Evolutionary conservation across 2,797 vertebrate species (phyloP).

Genomic region (Chloroceryle amazona): DNA sequence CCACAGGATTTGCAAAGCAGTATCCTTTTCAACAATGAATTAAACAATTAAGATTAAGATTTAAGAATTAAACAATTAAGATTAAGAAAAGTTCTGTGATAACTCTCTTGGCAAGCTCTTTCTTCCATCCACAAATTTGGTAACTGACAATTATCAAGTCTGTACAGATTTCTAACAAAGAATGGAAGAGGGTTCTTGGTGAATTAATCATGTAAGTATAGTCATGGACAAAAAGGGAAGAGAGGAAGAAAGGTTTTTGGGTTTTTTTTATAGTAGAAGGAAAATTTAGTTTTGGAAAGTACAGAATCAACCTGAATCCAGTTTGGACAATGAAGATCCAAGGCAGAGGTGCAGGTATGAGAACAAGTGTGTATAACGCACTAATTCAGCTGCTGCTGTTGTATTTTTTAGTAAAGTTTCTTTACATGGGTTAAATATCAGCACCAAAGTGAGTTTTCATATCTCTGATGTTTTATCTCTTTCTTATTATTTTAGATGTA

Average conservation of each 20-base stretch:
- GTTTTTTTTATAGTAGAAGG: background rate
- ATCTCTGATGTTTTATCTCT: background rate
- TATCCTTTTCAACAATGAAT: background rate
- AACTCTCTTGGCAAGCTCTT: background rate
- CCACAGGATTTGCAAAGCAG: background rate
- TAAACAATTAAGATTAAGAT: background rate
- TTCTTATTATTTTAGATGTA: background rate
- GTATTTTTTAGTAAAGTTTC: background rate
- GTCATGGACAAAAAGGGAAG: background rate
- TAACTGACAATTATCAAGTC: background rate
- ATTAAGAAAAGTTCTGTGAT: background rate
- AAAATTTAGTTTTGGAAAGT: background rate
- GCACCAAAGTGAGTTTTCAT: background rate
- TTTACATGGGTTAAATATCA: background rate
- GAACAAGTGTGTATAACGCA: background rate
- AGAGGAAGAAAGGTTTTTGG: background rate
- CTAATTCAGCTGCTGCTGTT: background rate
- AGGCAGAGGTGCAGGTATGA: background rate
- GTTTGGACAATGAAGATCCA: background rate
- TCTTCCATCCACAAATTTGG: background rate
- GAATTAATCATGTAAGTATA: background rate
- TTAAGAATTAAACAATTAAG: background rate
- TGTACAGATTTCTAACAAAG: background rate
- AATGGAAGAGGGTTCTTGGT: background rate
- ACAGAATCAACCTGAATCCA: background rate